Percentiles rank a stretch among this genome's conserved stretches.
phyloP scores from a whole-genome alignment of 2,888 invertebrate species.

The Itoplectis maculator region DNA sequence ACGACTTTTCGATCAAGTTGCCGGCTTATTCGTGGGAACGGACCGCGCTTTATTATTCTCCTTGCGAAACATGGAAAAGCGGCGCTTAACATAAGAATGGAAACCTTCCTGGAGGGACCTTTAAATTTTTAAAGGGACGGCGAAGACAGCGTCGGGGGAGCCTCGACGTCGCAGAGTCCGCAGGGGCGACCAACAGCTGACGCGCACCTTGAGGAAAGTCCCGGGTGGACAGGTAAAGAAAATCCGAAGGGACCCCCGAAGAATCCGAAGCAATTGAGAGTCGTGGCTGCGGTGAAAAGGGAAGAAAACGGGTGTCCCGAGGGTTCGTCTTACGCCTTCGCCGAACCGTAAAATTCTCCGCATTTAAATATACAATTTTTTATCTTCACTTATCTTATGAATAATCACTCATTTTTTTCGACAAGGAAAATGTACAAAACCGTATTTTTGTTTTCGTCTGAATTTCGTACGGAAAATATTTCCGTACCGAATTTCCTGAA shows the following conservation, averaged over 20 bases:
- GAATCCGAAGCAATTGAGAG: neutral
- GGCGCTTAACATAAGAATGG: conserved; percentile 41
- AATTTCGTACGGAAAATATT: too few relatives aligned
- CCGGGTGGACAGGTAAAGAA: conserved; percentile 60
- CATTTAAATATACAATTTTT: neutral
- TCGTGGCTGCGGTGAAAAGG: conserved; percentile 11
- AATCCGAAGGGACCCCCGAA: conserved; percentile 37
- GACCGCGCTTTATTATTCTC: neutral
- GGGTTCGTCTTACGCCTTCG: neutral
- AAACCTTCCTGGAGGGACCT: conserved; percentile 69
- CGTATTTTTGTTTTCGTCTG: too few relatives aligned
- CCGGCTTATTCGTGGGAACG: conserved; percentile 6
- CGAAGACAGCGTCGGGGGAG: too few relatives aligned
- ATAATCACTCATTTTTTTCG: too few relatives aligned
- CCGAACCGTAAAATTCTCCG: neutral
- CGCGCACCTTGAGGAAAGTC: conserved; percentile 66
- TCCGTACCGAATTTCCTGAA: too few relatives aligned
- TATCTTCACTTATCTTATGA: too few relatives aligned
- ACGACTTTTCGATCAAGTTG: conserved; percentile 70
- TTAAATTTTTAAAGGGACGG: conserved; percentile 82
- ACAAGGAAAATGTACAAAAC: too few relatives aligned
- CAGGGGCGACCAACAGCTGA: conserved; percentile 76
- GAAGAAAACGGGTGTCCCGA: neutral
- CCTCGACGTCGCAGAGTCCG: conserved; percentile 51
- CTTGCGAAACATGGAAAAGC: conserved; percentile 17